A percentile compares a stretch with the other conserved stretches of the same genome.
These are phyloP conservation scores for Poicephalus gulielmi DNA, from an alignment of 2,113 vertebrate species.

Conservation along the genomic window DNA sequence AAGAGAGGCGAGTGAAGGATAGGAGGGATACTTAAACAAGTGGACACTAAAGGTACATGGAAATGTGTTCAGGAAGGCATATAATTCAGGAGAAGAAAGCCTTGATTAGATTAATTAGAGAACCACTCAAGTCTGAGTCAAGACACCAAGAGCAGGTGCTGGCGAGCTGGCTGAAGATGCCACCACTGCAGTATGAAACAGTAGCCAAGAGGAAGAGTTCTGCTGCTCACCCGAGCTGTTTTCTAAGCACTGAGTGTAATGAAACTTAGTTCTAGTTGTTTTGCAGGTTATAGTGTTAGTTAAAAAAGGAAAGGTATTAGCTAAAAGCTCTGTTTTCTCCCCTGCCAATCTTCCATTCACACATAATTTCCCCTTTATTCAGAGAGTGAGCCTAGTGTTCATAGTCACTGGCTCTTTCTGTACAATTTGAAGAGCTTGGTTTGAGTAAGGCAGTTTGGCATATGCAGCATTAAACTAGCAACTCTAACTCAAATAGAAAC, in stretches of 20 bases:
- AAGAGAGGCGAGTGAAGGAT: neutral
- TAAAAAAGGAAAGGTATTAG: neutral
- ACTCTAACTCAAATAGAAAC: neutral
- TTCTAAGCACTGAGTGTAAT: neutral
- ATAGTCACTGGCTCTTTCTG: neutral
- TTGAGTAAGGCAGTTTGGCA: neutral
- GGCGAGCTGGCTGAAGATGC: neutral
- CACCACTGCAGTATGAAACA: neutral
- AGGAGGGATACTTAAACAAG: neutral
- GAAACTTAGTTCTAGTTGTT: neutral
- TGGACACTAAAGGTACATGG: neutral
- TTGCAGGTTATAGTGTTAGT: neutral
- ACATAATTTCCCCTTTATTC: neutral
- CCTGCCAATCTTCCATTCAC: neutral
- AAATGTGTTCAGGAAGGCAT: neutral
- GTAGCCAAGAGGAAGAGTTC: neutral
- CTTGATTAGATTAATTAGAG: neutral
- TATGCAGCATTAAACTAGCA: neutral
- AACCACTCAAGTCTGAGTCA: neutral
- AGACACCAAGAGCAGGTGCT: neutral
- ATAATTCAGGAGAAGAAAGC: neutral
- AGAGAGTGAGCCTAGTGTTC: rapidly evolving
- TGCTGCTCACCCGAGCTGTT: neutral
- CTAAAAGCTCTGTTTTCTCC: neutral
- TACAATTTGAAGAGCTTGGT: neutral